Conservation (phyloP, 2,113 vertebrate species). For the Oncorhynchus clarkii region DNA sequence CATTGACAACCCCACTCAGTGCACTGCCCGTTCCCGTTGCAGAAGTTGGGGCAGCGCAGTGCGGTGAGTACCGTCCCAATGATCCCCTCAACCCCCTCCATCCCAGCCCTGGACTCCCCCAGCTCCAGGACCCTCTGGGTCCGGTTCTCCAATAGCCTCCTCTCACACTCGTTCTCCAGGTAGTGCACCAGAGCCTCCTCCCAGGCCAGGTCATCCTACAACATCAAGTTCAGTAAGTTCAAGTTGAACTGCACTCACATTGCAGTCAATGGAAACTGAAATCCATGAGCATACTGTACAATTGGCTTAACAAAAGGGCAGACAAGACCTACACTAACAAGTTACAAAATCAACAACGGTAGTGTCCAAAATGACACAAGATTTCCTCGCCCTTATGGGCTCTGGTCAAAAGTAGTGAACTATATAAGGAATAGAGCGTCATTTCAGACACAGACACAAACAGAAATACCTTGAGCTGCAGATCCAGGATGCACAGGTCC, state of each 20-base stretch:
- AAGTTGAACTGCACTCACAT: no score
- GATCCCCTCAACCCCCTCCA: not conserved
- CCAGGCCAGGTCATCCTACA: slow-evolving; percentile 77
- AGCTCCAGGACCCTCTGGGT: slow-evolving; percentile 34
- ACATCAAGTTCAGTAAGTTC: no score
- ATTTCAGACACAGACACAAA: no score
- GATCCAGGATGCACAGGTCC: slow-evolving; percentile 76
- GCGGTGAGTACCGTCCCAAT: slow-evolving; percentile 57
- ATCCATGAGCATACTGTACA: no score
- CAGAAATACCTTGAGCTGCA: slow-evolving; percentile 61
- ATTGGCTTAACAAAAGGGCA: no score
- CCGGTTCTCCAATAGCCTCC: slow-evolving; percentile 68
- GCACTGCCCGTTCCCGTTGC: slow-evolving; percentile 71
- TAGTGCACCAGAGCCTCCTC: slow-evolving; percentile 70
- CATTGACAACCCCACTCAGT: slow-evolving; percentile 76
- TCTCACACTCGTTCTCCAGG: slow-evolving; percentile 82
- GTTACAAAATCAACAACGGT: no score
- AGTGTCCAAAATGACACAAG: no score
- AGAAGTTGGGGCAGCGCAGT: slow-evolving; percentile 75
- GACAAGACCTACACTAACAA: no score
- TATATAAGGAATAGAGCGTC: no score
- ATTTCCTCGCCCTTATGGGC: no score
- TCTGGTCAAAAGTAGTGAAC: no score
- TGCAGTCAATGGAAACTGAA: no score
- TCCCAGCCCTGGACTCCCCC: not conserved